Conservation (phyloP, 2,888 invertebrate species). For the Metacarcinus magister region DNA sequence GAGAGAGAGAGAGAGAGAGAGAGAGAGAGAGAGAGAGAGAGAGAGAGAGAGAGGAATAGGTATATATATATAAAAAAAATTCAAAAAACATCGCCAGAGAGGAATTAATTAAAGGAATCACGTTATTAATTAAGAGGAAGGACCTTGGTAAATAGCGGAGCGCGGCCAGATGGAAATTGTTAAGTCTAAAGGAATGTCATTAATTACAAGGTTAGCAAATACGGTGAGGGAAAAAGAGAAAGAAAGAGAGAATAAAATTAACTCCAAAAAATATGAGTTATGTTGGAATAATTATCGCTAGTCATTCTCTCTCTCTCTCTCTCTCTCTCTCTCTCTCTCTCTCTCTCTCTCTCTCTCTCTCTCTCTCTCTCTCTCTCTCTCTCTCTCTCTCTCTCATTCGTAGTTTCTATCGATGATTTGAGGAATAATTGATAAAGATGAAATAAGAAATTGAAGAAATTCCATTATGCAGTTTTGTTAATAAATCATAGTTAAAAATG, state of each 20-base stretch:
- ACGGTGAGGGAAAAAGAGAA: neutral
- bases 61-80: neutral
- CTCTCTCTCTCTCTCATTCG: no score
- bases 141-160: neutral
- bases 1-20: slow-evolving; percentile 48
- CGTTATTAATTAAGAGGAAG: slow-evolving; percentile 7
- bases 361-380: no score
- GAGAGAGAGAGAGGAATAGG: slow-evolving; percentile 21
- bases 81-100: neutral
- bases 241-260: neutral
- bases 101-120: slow-evolving; percentile 20
- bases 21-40: slow-evolving; percentile 48
- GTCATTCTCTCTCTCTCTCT: neutral
- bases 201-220: neutral
- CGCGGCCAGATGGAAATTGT: neutral
- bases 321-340: no score
- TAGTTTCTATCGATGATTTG: no score
- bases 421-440: no score
- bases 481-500: no score
- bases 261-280: neutral
- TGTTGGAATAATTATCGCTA: neutral
- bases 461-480: no score
- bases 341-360: no score
- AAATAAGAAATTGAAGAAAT: no score
- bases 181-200: neutral